Evolutionary conservation across 2,888 invertebrate genomes (phyloP).

Genomic region (Drosophila anomelani): DNA sequence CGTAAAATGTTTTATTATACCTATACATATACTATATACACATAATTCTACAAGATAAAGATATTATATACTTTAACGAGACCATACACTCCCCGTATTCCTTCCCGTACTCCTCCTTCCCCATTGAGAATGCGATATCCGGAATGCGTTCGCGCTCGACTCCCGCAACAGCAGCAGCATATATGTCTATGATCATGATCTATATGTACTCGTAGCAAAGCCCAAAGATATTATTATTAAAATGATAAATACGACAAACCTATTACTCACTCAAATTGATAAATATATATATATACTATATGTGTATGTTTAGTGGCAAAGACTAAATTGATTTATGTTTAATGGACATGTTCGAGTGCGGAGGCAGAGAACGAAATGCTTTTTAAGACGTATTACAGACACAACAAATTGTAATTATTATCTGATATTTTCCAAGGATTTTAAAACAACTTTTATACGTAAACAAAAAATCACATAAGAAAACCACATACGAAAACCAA

Average conservation of each 20-base stretch:
- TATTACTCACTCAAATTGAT: conserved; percentile 51
- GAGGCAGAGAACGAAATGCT: conserved; percentile 57
- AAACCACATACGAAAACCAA: conserved; percentile 55
- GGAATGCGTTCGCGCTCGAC: conserved; percentile 39
- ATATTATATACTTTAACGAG: conserved; percentile 37
- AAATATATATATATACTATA: conserved; percentile 8
- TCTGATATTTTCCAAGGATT: conserved; percentile 74
- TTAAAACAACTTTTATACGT: conserved; percentile 79
- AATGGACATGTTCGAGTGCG: conserved; percentile 38
- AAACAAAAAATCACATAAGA: conserved; percentile 46
- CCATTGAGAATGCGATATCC: conserved; percentile 45
- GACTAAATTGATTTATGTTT: conserved; percentile 72
- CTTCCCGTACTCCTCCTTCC: conserved; percentile 1
- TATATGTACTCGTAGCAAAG: conserved; percentile 74
- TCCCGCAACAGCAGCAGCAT: conserved; percentile 21
- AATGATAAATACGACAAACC: conserved; percentile 40
- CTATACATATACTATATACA: conserved; percentile 45
- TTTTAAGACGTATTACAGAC: conserved; percentile 64
- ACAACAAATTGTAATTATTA: conserved; percentile 74
- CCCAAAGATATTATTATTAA: conserved; percentile 79
- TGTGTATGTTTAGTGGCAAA: conserved; percentile 64
- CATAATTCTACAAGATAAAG: conserved; percentile 57
- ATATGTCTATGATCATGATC: conserved; percentile 57
- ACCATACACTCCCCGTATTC: conserved; percentile 20
- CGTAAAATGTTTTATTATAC: conserved; percentile 67